These are phyloP conservation scores for Calypte anna DNA, from an alignment of 2,113 vertebrate species.

Conservation along the genomic window DNA sequence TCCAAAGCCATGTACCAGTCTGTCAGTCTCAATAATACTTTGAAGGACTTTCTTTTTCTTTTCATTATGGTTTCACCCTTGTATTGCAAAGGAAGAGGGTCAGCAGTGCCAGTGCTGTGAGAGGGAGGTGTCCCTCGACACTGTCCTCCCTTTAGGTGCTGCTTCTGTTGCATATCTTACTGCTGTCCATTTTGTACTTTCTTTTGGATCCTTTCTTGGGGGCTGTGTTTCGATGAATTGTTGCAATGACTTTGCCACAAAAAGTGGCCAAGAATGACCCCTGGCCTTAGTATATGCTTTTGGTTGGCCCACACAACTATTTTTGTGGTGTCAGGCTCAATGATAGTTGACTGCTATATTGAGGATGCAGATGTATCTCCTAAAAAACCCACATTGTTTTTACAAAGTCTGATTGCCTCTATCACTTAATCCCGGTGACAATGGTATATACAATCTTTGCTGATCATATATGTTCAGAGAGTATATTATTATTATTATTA, in stretches of 20 bases:
- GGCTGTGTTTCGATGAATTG: not conserved
- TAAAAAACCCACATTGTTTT: fast-evolving
- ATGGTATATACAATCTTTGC: not conserved
- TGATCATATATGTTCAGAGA: not conserved
- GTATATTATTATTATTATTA: too few relatives aligned
- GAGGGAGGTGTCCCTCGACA: not conserved
- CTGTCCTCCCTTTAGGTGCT: not conserved
- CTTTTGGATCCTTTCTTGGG: not conserved
- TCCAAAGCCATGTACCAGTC: not conserved
- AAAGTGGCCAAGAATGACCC: not conserved
- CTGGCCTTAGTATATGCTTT: not conserved
- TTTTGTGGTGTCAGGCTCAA: not conserved
- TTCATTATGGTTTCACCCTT: not conserved
- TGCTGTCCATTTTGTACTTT: not conserved
- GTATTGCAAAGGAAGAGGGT: not conserved
- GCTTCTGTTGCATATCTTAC: not conserved
- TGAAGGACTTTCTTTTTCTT: not conserved
- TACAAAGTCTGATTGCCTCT: not conserved
- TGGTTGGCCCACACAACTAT: not conserved
- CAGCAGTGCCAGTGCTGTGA: not conserved
- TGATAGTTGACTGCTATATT: not conserved
- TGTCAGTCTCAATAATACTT: not conserved
- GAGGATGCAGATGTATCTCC: not conserved
- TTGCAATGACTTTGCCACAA: not conserved
- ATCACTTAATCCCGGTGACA: not conserved